Evolutionary conservation across 2,797 vertebrate genomes (phyloP).

Genomic region (Macropodus opercularis): DNA sequence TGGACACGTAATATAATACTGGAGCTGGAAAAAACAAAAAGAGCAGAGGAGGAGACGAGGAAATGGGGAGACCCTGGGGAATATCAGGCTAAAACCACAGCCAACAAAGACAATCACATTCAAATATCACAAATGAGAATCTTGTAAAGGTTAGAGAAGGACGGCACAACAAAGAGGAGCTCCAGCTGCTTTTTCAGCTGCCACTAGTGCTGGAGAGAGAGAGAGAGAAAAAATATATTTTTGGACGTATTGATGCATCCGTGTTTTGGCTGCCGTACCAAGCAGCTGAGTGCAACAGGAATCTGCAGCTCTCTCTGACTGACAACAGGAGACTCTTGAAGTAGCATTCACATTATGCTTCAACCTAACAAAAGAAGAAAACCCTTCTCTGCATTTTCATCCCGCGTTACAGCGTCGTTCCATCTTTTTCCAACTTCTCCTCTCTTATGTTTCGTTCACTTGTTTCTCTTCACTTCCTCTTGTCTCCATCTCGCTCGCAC

Average conservation of each 20-base stretch:
- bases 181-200: constrained; percentile 31
- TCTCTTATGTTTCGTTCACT: constrained; percentile 4
- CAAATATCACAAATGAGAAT: constrained; percentile 41
- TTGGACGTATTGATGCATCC: constrained; percentile 36
- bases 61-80: constrained; percentile 37
- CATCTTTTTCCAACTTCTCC: constrained; percentile 17
- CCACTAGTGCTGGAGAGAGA: constrained; percentile 21
- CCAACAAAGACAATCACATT: constrained; percentile 47
- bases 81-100: constrained; percentile 31
- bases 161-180: constrained; percentile 33
- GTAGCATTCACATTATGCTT: constrained; percentile 42
- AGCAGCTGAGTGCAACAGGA: constrained; percentile 37
- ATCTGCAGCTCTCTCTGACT: constrained; percentile 33
- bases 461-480: constrained; percentile 12
- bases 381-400: constrained; percentile 16
- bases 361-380: constrained; percentile 26
- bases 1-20: too few species aligned
- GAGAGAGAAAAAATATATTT: constrained; percentile 54
- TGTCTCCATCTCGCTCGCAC: constrained; percentile 10
- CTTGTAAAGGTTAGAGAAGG: constrained; percentile 45
- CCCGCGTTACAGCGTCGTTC: constrained; percentile 14
- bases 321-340: constrained; percentile 41
- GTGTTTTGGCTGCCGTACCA: constrained; percentile 33
- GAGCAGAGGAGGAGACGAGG: neutral
- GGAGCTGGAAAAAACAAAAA: constrained; percentile 7